These are phyloP conservation scores for Rhagoletis pomonella DNA, from an alignment of 1,140 invertebrate species.

Conservation along the genomic window DNA sequence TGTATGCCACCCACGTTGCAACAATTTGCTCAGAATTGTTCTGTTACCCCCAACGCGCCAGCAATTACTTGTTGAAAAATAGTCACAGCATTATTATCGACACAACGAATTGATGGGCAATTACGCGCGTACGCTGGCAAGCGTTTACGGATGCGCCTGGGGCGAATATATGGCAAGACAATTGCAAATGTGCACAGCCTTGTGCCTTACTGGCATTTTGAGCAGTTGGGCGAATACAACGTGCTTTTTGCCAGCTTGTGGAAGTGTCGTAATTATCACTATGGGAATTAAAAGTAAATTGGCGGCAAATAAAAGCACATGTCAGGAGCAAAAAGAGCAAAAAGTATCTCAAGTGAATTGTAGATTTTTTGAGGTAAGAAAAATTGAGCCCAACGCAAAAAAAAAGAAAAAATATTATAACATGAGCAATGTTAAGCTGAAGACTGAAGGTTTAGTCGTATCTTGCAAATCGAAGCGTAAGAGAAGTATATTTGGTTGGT, in stretches of 20 bases:
- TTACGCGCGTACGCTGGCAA: background rate
- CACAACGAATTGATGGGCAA: constrained; percentile 42
- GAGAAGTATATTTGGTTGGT: no score
- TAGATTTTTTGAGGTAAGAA: background rate
- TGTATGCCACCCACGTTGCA: background rate
- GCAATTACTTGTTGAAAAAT: constrained; percentile 39
- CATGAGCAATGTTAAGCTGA: no score
- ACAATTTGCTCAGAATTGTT: constrained; percentile 31
- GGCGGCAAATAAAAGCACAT: constrained; percentile 27
- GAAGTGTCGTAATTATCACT: constrained; percentile 46
- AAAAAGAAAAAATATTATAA: no score
- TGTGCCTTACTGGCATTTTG: background rate
- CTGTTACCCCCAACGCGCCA: background rate
- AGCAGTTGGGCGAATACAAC: background rate
- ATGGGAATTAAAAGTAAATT: constrained; percentile 46
- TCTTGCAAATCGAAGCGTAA: no score
- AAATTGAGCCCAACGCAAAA: background rate
- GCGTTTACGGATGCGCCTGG: background rate
- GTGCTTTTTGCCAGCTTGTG: background rate
- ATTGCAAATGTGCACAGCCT: background rate
- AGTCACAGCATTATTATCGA: constrained; percentile 35
- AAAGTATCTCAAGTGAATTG: background rate
- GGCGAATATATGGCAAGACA: background rate
- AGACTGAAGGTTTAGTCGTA: no score
- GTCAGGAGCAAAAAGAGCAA: background rate